A percentile compares a stretch with the other conserved stretches of the same genome.
phyloP scores from a whole-genome alignment of 64 coral and sea anemone genomes.

The Montipora sp. region DNA sequence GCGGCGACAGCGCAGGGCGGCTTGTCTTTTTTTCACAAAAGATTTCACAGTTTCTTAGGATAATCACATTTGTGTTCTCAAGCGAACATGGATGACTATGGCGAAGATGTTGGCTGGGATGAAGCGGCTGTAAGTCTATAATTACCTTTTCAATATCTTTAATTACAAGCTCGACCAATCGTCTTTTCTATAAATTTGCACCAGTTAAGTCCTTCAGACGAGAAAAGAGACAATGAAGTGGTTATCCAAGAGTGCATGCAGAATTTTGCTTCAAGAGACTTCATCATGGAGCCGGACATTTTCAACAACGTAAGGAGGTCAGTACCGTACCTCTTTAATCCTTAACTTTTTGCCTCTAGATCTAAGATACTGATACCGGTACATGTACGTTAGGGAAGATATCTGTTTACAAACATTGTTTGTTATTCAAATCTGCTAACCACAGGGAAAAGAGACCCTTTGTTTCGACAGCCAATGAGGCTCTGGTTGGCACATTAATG shows the following conservation, averaged over 20 bases:
- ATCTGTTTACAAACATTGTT: no score
- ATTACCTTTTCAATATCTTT: background rate
- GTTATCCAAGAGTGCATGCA: constrained; percentile 89
- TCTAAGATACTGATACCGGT: no score
- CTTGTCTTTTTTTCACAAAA: background rate
- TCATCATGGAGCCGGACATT: constrained; percentile 98
- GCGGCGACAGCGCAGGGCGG: no score
- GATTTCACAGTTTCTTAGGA: background rate
- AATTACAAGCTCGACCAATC: background rate
- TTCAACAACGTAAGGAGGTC: constrained; percentile 96
- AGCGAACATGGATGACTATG: constrained; percentile 93
- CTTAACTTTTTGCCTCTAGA: no score
- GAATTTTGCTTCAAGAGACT: constrained; percentile 91
- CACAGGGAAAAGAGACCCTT: no score
- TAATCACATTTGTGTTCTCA: background rate
- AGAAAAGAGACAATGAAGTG: constrained; percentile 90
- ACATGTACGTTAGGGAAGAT: no score
- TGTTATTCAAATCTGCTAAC: no score
- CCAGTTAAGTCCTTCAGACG: constrained; percentile 83
- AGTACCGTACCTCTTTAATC: background rate
- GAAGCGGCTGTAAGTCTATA: constrained; percentile 81
- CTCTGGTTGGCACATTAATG: no score
- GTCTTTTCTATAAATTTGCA: background rate
- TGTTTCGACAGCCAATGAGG: no score
- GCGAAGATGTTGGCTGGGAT: constrained; percentile 96